Evolutionary conservation across 2,888 invertebrate species (phyloP), one percentile per base, ranked within the genome.

Genomic region (Adineta ricciae): DNA sequence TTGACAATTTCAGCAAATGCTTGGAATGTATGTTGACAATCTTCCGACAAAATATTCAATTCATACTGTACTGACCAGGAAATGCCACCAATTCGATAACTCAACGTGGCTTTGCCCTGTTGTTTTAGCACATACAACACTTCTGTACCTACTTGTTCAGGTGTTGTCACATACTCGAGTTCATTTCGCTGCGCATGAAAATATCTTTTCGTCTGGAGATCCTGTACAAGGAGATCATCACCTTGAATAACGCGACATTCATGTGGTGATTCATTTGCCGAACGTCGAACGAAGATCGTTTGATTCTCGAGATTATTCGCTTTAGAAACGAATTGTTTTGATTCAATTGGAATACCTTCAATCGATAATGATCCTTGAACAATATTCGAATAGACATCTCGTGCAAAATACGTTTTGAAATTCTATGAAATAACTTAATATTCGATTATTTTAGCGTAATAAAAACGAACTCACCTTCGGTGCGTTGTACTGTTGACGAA

Each of bases 261-360:
- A 50, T 49, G 41, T 9, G 49, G 14, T 27, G 49, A 32, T 27
- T 32, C 49, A n/a, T 50, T 83, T 27, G 41, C 1, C 11, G 19
- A 32, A 64, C 64, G 41, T 50, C 14, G 49, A 49, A 50, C 27
- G 50, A 46, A 49, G 27, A 83, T 27, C 11, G 27, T 27, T 83
- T 83, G 41, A n/a, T 49, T 49, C 50, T 83, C 83, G 16, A 83
- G n/a, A 83, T 83, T 83, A 24, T 83, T 49, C 50, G 41, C 83
- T 83, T 49, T 83, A 4, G 27, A 8, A 49, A 83, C 27, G 0
- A 49, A 9, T 46, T 83, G 19, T 49, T 46, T 83, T 11, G 46
- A 46, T 50, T 27, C 32, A 27, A 83, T 32, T 1, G 24, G 41
- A 49, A 83, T 27, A 50, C 49, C 49, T 83, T 83, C 83, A 19